Conservation (phyloP, 2,797 vertebrate genomes). For the Dicrostonyx torquatus region DNA sequence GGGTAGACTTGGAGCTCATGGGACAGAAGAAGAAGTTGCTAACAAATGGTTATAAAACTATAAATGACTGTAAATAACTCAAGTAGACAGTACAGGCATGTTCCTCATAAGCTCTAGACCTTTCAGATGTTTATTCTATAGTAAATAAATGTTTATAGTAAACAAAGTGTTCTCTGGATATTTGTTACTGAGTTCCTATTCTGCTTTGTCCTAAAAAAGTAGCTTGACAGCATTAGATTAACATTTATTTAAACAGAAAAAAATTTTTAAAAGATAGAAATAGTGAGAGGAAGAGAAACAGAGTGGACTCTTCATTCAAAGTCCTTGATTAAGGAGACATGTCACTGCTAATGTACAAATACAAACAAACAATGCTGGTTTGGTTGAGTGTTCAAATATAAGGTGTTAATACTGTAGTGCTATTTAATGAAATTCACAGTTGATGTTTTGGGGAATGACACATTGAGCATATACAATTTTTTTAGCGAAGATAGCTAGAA, state of each 20-base stretch:
- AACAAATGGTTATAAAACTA: background rate
- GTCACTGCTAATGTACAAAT: background rate
- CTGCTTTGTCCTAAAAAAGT: background rate
- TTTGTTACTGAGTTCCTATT: background rate
- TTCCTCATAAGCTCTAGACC: background rate
- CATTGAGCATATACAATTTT: background rate
- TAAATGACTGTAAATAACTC: background rate
- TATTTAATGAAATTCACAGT: background rate
- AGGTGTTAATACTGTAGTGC: background rate
- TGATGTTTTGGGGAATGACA: background rate
- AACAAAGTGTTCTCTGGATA: background rate
- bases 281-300: background rate
- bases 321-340: constrained; percentile 14
- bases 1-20: background rate
- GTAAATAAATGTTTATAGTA: background rate
- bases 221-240: constrained; percentile 28
- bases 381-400: background rate
- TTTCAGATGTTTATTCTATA: background rate
- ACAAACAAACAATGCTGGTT: background rate
- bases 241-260: background rate
- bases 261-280: background rate
- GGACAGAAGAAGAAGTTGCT: background rate
- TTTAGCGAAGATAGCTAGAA: constrained; percentile 8
- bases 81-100: background rate
- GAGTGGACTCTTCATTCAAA: background rate